Evolutionary conservation across 1,140 invertebrate species (phyloP).

Genomic region (Stegodyphus dumicola): DNA sequence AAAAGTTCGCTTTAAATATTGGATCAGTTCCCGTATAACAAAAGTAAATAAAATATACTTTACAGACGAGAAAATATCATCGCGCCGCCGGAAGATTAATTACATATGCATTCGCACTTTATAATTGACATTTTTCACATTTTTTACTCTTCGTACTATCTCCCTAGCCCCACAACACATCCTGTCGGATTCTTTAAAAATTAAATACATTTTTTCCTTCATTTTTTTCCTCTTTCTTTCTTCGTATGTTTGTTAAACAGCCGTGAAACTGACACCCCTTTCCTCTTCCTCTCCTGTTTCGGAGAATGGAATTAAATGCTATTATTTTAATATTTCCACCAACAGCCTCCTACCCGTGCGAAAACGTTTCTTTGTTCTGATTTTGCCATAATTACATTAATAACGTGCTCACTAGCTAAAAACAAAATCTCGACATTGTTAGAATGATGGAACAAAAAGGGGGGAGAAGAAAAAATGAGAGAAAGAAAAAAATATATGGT

Average conservation of each 20-base stretch:
- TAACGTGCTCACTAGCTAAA: constrained; percentile 46
- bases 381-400: constrained; percentile 60
- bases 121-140: constrained; percentile 57
- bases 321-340: constrained; percentile 58
- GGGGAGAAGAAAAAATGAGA: constrained; percentile 11
- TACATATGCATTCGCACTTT: constrained; percentile 47
- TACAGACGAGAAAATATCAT: constrained; percentile 30
- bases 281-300: constrained; percentile 1
- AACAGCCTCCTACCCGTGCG: background rate
- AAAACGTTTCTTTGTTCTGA: constrained; percentile 56
- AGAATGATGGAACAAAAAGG: constrained; percentile 42
- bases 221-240: background rate
- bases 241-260: constrained; percentile 12
- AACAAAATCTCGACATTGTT: constrained; percentile 54
- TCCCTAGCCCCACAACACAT: background rate
- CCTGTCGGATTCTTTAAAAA: constrained; percentile 54
- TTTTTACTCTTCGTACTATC: constrained; percentile 4
- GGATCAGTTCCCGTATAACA: constrained; percentile 9
- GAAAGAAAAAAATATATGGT: constrained; percentile 29
- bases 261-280: constrained; percentile 21
- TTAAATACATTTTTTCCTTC: constrained; percentile 43
- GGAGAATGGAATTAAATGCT: constrained; percentile 52
- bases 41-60: constrained; percentile 29
- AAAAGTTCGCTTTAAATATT: background rate
- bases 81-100: constrained; percentile 50